Conservation (phyloP, 2,888 invertebrate species). For the Drosophila colorata region DNA sequence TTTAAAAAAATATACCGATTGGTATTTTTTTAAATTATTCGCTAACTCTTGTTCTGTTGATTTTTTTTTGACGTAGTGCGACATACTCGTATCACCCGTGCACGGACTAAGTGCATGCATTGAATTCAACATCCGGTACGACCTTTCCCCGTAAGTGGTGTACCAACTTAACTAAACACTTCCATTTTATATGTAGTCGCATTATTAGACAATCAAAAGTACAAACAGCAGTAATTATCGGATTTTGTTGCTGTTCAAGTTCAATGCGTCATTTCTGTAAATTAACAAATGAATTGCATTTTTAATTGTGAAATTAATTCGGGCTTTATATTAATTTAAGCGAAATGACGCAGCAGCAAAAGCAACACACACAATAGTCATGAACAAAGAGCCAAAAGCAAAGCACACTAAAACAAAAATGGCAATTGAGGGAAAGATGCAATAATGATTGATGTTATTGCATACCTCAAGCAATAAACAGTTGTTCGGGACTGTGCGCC, state of each 20-base stretch:
- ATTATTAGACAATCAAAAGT: conserved; percentile 2
- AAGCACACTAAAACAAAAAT: conserved; percentile 1
- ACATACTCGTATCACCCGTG: not conserved
- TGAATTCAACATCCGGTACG: conserved; percentile 21
- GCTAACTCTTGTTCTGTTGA: too few relatives aligned
- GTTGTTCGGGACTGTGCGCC: not conserved
- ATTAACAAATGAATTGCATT: conserved; percentile 1
- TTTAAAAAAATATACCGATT: too few relatives aligned
- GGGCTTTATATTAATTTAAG: not conserved
- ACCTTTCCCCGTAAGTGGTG: conserved; percentile 18
- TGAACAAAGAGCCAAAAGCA: conserved; percentile 1
- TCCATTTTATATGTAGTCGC: conserved; percentile 21
- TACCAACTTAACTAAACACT: not conserved
- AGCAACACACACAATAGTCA: not conserved
- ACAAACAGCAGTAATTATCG: conserved; percentile 7
- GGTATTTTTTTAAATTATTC: too few relatives aligned
- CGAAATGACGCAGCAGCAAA: conserved; percentile 3
- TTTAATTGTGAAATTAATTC: conserved; percentile 5
- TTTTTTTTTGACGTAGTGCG: not conserved
- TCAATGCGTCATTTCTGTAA: conserved; percentile 22
- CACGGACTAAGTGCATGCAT: not conserved
- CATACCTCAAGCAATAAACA: not conserved
- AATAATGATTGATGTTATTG: not conserved
- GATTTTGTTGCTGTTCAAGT: conserved; percentile 29
- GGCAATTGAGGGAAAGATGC: not conserved